These are phyloP conservation scores for Metallyticus violacea DNA, from an alignment of 2,888 invertebrate species.

Conservation along the genomic window DNA sequence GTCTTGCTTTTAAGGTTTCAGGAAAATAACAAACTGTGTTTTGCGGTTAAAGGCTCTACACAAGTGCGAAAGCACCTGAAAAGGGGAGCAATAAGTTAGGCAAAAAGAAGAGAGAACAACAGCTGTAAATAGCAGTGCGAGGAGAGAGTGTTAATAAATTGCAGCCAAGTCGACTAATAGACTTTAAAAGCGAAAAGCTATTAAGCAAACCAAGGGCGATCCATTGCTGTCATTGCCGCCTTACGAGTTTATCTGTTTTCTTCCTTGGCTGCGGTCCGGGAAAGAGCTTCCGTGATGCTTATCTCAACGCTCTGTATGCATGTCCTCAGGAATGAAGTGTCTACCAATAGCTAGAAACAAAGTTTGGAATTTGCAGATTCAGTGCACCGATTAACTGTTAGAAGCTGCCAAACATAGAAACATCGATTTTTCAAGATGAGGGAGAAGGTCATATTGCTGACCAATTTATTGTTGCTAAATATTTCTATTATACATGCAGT, in stretches of 20 bases:
- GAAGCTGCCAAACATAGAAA: no score
- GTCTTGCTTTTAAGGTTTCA: not conserved
- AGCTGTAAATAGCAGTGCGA: not conserved
- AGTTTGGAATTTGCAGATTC: no score
- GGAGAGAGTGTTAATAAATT: no score
- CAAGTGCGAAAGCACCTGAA: no score
- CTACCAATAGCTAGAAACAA: no score
- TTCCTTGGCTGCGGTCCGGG: not conserved
- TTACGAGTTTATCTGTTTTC: not conserved
- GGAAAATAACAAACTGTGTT: not conserved
- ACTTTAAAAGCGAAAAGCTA: not conserved
- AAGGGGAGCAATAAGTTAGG: not conserved
- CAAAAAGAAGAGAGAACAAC: not conserved
- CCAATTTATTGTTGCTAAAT: no score
- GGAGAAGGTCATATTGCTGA: no score
- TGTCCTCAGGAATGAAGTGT: no score
- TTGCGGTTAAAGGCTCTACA: not conserved
- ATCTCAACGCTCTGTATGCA: no score
- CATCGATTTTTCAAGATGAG: no score
- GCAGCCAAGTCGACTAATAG: not conserved
- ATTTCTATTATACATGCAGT: no score
- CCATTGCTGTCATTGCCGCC: not conserved
- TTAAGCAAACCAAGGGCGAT: not conserved
- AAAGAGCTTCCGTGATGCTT: not conserved
- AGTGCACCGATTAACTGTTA: no score